A percentile compares a stretch with the other conserved stretches of the same genome.
phyloP scores from a whole-genome alignment of 1,140 invertebrate genomes.

The Cydia splendana region DNA sequence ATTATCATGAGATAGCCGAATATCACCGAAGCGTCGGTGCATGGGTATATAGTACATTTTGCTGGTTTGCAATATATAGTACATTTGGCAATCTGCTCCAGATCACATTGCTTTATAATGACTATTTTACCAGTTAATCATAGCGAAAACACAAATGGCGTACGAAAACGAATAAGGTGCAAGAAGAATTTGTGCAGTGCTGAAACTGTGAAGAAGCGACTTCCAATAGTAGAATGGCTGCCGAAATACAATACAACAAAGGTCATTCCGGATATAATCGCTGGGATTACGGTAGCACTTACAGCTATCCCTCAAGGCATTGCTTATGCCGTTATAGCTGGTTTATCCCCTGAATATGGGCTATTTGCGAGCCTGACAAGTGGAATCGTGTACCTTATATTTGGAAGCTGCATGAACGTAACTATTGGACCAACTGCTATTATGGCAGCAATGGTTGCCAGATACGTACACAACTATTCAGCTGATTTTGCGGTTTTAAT shows the following conservation, averaged over 20 bases:
- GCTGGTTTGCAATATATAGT: not conserved
- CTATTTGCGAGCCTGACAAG: constrained; percentile 93
- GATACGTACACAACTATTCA: constrained; percentile 83
- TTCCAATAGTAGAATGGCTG: constrained; percentile 85
- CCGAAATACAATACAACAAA: constrained; percentile 81
- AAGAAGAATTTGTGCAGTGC: constrained; percentile 60
- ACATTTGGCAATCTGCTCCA: constrained; percentile 5
- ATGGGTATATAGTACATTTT: not conserved
- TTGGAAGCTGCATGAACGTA: constrained; percentile 93
- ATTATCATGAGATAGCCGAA: too few species aligned
- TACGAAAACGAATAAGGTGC: constrained; percentile 49
- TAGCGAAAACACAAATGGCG: not conserved
- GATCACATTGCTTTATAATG: constrained; percentile 6
- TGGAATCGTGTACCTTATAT: constrained; percentile 90
- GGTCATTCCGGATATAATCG: constrained; percentile 83
- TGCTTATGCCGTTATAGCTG: constrained; percentile 90
- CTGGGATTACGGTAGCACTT: constrained; percentile 90
- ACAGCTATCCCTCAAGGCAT: constrained; percentile 93
- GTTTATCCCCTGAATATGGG: constrained; percentile 85
- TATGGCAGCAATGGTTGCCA: constrained; percentile 87
- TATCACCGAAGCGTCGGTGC: not conserved
- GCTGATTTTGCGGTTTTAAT: constrained; percentile 89
- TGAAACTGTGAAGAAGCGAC: constrained; percentile 70
- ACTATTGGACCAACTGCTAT: constrained; percentile 92
- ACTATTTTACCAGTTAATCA: constrained; percentile 14